Evolutionary conservation across 2,797 vertebrate species (phyloP), one percentile per base, ranked within the genome.

Genomic region (Thamnophis elegans): DNA sequence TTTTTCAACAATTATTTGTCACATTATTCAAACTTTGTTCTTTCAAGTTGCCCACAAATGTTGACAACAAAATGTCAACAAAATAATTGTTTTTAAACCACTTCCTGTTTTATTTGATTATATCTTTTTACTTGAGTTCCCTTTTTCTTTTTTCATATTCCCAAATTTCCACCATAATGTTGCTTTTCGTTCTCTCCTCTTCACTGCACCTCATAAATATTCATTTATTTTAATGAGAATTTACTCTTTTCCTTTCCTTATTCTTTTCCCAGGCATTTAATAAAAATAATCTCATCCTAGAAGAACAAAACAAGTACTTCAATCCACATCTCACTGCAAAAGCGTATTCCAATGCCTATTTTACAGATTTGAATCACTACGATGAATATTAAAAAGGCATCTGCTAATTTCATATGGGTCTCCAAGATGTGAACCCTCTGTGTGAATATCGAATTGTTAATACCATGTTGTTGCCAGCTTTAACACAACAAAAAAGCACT

Each of bases 281-380:
- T 98, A 99, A 99, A 98, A 99, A 99, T 98, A 99, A 99, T 97
- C 97, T 99, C 98, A 99, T 99, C 96, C 97, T 99, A 97, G 99
- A 99, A 97, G 99, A 99, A 97, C 98, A 99, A 97, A 99, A 99
- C 97, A 99, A 99, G 95, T 99, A 99, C 97, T 99, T 99, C 98
- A 99, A 99, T 96, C 99, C 99, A 13, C 99, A 99, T 96, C 98
- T 99, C 92, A 98, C 98, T 88, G 98, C 98, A 97, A 99, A 99
- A 98, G 99, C 99, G 92, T 99, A 99, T 94, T 99, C 99, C 96
- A 99, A 99, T 5, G 97, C 99, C 96, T 99, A 99, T 98, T 99
- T 99, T 97, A 98, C 98, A 93, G 99, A 99, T 98, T 98, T 99
- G 97, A 99, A 99, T 97, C 99, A 98, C 97, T 99, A 99, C 16